Base-by-base conservation (phyloP, 2,113 vertebrate genomes). In the Rhabdornis inornatus region DNA sequence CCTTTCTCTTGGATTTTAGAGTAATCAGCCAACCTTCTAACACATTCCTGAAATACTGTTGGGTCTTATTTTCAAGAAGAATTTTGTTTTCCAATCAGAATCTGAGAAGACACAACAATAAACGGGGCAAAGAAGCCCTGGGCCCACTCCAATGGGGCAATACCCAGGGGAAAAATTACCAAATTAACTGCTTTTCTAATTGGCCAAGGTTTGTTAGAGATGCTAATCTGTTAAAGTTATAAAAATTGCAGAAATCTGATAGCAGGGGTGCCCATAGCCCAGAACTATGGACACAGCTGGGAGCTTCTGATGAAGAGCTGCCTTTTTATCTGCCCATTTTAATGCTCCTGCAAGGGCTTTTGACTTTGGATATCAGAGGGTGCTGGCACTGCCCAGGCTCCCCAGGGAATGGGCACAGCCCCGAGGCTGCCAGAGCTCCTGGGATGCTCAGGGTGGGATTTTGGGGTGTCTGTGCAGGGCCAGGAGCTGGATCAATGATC, bases 181-280 rank as follows among this genome's bases (percentile, higher is more conserved):
- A 2, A 33, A 64, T 4, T 18, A 55, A 14, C 6, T 39, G 14
- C 40, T 74, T 49, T n/a, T 27, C n/a, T 74, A 74, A 64, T 33
- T 74, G n/a, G 23, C 18, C 28, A 64, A 14, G 15, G 40, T 8
- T 39, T 47, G 49, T 23, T 64, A 23, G 15, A 64, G 28, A 33
- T 22, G 18, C 6, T 23, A 3, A 64, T 55, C 39, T 33, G 28
- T 64, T 47, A 47, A 74, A 33, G 7, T 74, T 22, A 11, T 27
- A 17, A 64, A 84, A 74, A 13, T 7, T 9, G 39, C 3, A 39
- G 28, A 64, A 55, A 84, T 28, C 2, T 0, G 0, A 14, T 18
- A 11, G 3, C 27, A 17, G 47, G 16, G 5, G 22, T 63, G 33
- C 23, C 57, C 49, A 15, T 1, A 23, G 59, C n/a, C 49, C 23